Percentiles rank a stretch among this genome's conserved stretches.
phyloP scores from a whole-genome alignment of 2,113 vertebrate genomes.

The Eurypyga helias region DNA sequence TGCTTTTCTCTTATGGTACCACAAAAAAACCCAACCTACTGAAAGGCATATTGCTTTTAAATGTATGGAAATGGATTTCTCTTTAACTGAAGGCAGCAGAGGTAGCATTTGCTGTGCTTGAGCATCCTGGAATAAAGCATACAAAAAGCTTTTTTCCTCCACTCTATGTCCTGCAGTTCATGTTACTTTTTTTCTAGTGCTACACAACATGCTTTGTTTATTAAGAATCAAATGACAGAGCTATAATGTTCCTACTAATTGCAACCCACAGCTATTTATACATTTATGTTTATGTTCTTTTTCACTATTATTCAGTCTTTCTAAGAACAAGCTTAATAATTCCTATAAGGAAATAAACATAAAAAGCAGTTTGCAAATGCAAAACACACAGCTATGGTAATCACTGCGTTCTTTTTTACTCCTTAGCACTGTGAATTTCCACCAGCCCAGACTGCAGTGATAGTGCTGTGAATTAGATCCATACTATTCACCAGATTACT shows the following conservation, averaged over 20 bases:
- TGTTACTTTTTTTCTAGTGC: neutral
- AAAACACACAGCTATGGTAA: neutral
- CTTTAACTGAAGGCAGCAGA: neutral
- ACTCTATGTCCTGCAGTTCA: neutral
- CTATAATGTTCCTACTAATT: neutral
- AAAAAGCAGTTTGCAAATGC: neutral
- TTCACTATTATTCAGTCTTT: neutral
- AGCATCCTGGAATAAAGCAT: neutral
- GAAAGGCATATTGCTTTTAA: neutral
- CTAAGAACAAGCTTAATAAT: neutral
- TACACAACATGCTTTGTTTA: neutral
- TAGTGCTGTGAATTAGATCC: neutral
- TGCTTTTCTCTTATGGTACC: fast-evolving
- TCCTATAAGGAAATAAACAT: neutral
- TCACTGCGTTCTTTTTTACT: neutral
- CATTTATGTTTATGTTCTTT: neutral
- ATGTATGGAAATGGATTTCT: neutral
- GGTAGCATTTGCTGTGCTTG: neutral
- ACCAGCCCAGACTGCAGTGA: neutral
- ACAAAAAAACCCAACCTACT: neutral
- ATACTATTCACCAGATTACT: neutral
- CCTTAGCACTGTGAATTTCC: neutral
- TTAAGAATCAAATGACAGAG: neutral
- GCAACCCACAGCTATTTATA: neutral
- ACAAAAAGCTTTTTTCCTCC: neutral